These are phyloP conservation scores for Chamaea fasciata DNA, from an alignment of 2,113 vertebrate genomes.

Conservation along the genomic window DNA sequence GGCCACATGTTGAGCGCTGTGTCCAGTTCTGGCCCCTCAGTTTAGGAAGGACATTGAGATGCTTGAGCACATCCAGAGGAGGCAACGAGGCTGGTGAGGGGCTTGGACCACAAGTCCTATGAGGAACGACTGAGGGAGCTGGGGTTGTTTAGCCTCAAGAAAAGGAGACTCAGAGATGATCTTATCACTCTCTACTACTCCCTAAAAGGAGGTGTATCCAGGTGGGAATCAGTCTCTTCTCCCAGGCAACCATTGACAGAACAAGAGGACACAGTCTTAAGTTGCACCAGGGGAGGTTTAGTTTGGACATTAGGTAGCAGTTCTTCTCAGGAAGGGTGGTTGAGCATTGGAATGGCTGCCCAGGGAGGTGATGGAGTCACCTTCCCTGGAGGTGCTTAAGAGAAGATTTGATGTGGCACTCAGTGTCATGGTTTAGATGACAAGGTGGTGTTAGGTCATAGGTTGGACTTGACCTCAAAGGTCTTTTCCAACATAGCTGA, in stretches of 20 bases:
- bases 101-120: fast-evolving
- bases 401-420: background rate
- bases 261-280: background rate
- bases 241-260: background rate
- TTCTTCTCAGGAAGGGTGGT: background rate
- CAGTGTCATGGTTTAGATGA: background rate
- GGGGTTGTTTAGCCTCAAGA: background rate
- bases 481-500: background rate
- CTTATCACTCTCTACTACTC: background rate
- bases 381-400: fast-evolving
- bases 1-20: background rate
- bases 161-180: fast-evolving
- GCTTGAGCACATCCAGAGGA: background rate
- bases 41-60: too few relatives aligned
- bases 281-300: background rate
- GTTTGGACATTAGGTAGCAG: background rate
- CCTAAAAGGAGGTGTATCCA: background rate
- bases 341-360: background rate
- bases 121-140: fast-evolving
- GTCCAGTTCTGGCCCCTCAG: background rate
- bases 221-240: fast-evolving
- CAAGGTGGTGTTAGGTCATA: too few relatives aligned
- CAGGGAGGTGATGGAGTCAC: background rate
- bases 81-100: background rate
- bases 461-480: background rate